Percentiles rank a stretch among this genome's conserved stretches.
Conservation (phyloP, 1,140 invertebrate species). For the Geopemphigus sp. region DNA sequence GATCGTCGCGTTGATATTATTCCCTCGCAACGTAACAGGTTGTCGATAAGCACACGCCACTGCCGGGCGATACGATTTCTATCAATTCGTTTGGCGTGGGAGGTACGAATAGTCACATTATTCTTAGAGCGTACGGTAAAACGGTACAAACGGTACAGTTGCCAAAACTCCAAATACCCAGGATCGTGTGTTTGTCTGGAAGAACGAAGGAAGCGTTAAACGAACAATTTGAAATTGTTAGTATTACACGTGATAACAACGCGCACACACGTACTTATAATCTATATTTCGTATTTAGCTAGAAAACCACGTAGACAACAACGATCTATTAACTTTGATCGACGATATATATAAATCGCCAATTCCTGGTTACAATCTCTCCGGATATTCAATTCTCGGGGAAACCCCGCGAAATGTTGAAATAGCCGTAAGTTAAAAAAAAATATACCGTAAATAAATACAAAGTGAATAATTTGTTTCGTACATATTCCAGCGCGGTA, state of each 20-base stretch:
- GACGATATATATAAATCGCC: conserved; percentile 30
- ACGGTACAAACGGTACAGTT: conserved; percentile 9
- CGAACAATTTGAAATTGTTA: conserved; percentile 45
- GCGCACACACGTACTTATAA: neutral
- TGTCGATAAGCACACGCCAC: conserved; percentile 59
- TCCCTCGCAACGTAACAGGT: conserved; percentile 55
- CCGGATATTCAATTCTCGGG: conserved; percentile 66
- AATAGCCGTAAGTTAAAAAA: conserved; percentile 8
- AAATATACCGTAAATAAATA: neutral
- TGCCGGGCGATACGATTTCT: conserved; percentile 58
- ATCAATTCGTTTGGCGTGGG: conserved; percentile 68
- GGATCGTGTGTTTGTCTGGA: conserved; percentile 52
- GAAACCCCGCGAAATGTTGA: conserved; percentile 51
- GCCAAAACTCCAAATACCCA: conserved; percentile 52
- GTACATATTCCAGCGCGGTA: neutral
- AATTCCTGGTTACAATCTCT: conserved; percentile 58
- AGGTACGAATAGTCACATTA: conserved; percentile 64
- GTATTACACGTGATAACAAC: neutral
- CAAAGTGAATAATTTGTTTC: too few relatives aligned
- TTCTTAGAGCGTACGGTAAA: conserved; percentile 56
- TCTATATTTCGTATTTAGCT: neutral
- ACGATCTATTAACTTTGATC: conserved; percentile 56
- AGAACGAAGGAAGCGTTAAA: conserved; percentile 50
- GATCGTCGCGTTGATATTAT: neutral
- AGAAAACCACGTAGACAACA: conserved; percentile 2